phyloP scores from a whole-genome alignment of 1,140 invertebrate species.

The Homarus americanus region DNA sequence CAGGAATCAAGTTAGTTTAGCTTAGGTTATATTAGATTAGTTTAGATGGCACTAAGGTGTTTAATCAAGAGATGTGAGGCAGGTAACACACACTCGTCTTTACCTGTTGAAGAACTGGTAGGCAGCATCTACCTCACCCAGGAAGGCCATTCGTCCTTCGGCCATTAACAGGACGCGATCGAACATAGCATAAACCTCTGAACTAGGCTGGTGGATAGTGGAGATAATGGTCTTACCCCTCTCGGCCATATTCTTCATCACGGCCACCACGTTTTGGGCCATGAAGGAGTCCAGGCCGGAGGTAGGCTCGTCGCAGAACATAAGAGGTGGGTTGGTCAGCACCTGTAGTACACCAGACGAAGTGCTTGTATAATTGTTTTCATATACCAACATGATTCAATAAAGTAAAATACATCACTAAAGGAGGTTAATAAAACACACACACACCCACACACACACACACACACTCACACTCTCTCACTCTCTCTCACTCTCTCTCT shows the following conservation, averaged over 20 bases:
- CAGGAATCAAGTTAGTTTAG: too few species aligned
- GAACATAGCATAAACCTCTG: slow-evolving; percentile 95
- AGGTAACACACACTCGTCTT: too few species aligned
- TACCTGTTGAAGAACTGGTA: slow-evolving; percentile 90
- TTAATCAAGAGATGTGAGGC: too few species aligned
- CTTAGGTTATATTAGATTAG: too few species aligned
- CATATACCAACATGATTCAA: too few species aligned
- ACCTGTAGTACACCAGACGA: slow-evolving; percentile 82
- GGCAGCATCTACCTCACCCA: slow-evolving; percentile 89
- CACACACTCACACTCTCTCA: neutral
- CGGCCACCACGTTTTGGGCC: slow-evolving; percentile 92
- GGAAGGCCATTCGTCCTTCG: slow-evolving; percentile 93
- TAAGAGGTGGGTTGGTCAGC: slow-evolving; percentile 94
- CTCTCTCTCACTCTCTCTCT: slow-evolving; percentile 6
- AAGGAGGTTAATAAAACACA: too few species aligned
- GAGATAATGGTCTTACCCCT: slow-evolving; percentile 93
- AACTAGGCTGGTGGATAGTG: slow-evolving; percentile 98
- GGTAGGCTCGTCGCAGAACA: slow-evolving; percentile 99
- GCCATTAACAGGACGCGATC: slow-evolving; percentile 94
- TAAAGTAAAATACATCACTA: too few species aligned
- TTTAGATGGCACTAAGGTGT: too few species aligned
- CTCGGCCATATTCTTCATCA: slow-evolving; percentile 81
- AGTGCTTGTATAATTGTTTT: neutral
- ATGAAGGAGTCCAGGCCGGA: slow-evolving; percentile 95
- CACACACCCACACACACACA: too few species aligned